Base-by-base conservation (phyloP, 2,113 vertebrate genomes). In the Thinocorus orbignyianus region DNA sequence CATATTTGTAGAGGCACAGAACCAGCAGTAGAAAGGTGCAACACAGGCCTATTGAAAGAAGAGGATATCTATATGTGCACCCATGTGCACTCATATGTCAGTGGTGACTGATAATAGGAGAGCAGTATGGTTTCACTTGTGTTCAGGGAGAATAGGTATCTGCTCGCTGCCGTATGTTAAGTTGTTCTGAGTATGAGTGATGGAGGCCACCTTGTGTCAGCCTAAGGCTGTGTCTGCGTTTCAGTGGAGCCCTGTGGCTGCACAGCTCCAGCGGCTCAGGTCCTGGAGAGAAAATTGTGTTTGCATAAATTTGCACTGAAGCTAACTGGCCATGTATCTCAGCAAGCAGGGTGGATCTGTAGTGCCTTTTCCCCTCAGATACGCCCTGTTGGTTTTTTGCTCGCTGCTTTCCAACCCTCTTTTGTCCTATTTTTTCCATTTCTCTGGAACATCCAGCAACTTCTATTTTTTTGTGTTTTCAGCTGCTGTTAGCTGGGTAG, bases 241-340 rank as follows among this genome's bases (percentile, higher is more conserved):
- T 17, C 30, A 18, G 48, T 17, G 25, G 20, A 84, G 68, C 37
- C n/a, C 68, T n/a, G 42, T 64, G 37, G 37, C 37, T 52, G 72
- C 26, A 6, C 41, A 78, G 46, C 58, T 87, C 39, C 35, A 17
- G 26, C 0, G 0, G 11, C 3, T 5, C 5, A 2, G 22, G 9
- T 66, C 39, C 41, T 17, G 9, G 49, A 11, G 55, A 65, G 25
- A 74, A 51, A 19, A 17, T 7, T 4, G 17, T 61, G n/a, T 44
- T 31, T 77, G 22, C 62, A 41, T 10, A 9, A 4, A 16, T 72
- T 65, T 61, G 30, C 18, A 22, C 13, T 48, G 58, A 52, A 16
- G 28, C 6, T 77, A n/a, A 66, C 19, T 22, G 33, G 41, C 24
- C 24, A 4, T 39, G 1, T 26, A 31, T 42, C 24, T 82, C 35